Conservation (phyloP, 2,888 invertebrate species). For the Rhopalosiphum nymphaeae region DNA sequence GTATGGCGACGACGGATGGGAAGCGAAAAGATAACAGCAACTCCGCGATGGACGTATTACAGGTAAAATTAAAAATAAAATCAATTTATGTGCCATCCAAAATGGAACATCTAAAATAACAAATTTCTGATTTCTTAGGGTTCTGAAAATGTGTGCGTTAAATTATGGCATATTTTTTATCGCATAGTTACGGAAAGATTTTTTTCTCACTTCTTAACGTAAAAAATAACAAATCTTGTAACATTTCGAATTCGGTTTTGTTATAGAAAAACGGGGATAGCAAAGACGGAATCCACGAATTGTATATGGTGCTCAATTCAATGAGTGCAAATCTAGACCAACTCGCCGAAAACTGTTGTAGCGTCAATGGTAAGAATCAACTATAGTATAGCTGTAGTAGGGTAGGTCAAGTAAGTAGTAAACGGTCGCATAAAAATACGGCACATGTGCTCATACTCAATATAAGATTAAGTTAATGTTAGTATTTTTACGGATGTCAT, state of each 20-base stretch:
- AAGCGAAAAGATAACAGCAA: background rate
- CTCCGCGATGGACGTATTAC: background rate
- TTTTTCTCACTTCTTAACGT: background rate
- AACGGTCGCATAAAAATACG: no score
- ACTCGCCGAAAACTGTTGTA: background rate
- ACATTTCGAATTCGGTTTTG: background rate
- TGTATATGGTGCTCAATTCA: background rate
- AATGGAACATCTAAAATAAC: background rate
- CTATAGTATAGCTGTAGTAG: no score
- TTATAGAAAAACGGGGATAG: background rate
- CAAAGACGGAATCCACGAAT: background rate
- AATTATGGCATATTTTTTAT: background rate
- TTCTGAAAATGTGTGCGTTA: background rate
- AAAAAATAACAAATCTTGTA: background rate
- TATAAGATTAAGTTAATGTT: no score
- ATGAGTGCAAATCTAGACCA: conserved; percentile 6
- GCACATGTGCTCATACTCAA: no score
- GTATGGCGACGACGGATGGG: background rate
- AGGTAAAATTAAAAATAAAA: background rate
- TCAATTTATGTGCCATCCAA: background rate
- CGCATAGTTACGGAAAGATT: background rate
- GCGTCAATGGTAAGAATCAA: conserved; percentile 3
- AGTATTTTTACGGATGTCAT: no score
- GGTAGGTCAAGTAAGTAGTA: no score
- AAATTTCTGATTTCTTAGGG: background rate